Evolutionary conservation across 2,797 vertebrate species (phyloP).

Genomic region (Allobates femoralis): DNA sequence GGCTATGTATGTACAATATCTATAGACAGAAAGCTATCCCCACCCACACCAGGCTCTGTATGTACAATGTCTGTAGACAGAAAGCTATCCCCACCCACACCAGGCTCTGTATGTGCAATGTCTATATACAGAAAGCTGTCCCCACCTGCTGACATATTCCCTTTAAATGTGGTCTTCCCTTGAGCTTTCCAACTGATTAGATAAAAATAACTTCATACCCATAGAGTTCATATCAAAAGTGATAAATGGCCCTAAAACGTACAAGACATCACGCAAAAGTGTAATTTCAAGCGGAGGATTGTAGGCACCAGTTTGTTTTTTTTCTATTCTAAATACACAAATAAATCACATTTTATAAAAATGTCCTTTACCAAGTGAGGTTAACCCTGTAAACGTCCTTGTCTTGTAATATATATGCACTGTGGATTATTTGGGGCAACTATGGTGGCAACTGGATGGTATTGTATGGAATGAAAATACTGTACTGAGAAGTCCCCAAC

Average conservation of each 20-base stretch:
- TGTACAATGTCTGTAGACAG: too few species aligned
- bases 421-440: background rate
- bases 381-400: background rate
- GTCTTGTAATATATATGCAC: background rate
- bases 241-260: background rate
- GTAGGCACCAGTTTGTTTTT: constrained; percentile 4
- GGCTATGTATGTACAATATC: too few species aligned
- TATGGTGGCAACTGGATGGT: background rate
- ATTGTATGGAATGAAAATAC: background rate
- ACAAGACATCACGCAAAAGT: background rate
- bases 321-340: constrained; percentile 8
- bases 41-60: too few species aligned
- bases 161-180: background rate
- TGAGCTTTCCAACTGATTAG: background rate
- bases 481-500: background rate
- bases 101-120: too few species aligned
- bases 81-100: too few species aligned
- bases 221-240: background rate
- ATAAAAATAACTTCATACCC: background rate
- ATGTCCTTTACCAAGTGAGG: constrained; percentile 1
- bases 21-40: too few species aligned
- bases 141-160: too few species aligned
- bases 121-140: too few species aligned
- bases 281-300: background rate
- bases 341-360: constrained; percentile 20